Base-by-base conservation (phyloP, 2,113 vertebrate genomes). In the Procavia capensis region DNA sequence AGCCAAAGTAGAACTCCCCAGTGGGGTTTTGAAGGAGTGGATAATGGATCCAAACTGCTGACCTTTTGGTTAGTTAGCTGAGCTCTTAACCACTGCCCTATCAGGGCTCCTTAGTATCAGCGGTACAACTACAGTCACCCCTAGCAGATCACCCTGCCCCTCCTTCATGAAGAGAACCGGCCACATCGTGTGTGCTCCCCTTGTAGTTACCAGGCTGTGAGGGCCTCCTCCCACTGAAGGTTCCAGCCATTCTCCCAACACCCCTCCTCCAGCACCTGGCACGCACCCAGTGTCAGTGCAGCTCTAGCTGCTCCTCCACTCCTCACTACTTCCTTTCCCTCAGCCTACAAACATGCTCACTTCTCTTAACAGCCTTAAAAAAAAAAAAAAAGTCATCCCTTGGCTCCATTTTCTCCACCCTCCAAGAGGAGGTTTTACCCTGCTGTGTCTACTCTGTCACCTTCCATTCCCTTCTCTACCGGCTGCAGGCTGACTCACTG, bases 261-360 rank as follows among this genome's bases (percentile, higher is more conserved):
- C 1, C 3, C 19, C 50, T 36, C 36, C 24, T 9, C 31, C 43
- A 45, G 57, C 75, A 50, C 39, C 63, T 0, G 4, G 1, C 20
- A 5, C 25, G 9, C 17, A 57, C 41, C 17, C n/a, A 29, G 20
- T 22, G 19, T 0, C 3, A 29, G 34, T 0, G 3, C 24, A 57
- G 72, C 24, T 50, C 43, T 72, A 39, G 5, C 24, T 59, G 70
- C 31, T 78, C 78, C 31, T 20, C 76, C 31, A 29, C 17, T 43
- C 45, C 10, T n/a, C 31, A 5, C 27, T 1, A 43, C 54, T 27
- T 29, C 91, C 7, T 7, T 57, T 10, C 22, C 70, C 16, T 34
- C 5, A 25, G 34, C 29, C 76, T 10, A 11, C 1, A 54, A 27
- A 47, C 63, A 29, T 13, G 81, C 41, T 70, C 31, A 22, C 3